These are phyloP conservation scores for Tinamus guttatus DNA, from an alignment of 2,113 vertebrate species.

Conservation along the genomic window DNA sequence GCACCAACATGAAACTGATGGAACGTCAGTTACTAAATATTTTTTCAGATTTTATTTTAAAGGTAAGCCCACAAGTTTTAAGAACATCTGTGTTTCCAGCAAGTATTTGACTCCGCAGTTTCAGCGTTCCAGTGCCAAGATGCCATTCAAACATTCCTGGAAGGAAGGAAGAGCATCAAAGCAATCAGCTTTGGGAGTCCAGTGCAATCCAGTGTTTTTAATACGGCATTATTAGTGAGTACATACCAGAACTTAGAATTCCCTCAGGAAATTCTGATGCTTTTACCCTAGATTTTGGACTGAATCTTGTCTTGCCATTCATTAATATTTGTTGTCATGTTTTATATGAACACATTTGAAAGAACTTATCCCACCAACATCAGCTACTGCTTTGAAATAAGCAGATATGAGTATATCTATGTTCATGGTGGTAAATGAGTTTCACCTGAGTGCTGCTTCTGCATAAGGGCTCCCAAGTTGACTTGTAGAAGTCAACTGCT, in stretches of 20 bases:
- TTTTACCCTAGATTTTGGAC: not conserved
- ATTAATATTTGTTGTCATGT: not conserved
- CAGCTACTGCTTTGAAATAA: not conserved
- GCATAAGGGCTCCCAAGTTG: not conserved
- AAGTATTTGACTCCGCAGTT: not conserved
- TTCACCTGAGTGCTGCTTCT: not conserved
- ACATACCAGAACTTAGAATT: not conserved
- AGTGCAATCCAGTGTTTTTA: not conserved
- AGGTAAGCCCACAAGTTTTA: not conserved
- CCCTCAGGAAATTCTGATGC: not conserved
- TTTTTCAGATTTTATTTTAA: constrained; percentile 21
- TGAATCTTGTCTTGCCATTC: not conserved
- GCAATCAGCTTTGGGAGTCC: not conserved
- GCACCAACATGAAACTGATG: not conserved
- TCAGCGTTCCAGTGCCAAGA: not conserved
- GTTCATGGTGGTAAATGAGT: not conserved
- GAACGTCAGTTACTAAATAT: constrained; percentile 15
- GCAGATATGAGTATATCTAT: not conserved
- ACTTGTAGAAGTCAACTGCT: not conserved
- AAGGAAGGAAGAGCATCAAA: not conserved
- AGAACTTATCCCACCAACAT: not conserved
- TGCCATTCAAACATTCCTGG: not conserved
- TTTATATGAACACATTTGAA: not conserved
- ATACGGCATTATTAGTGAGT: not conserved
- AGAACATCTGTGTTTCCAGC: constrained; percentile 10